phyloP scores from a whole-genome alignment of 2,797 vertebrate genomes.

The Falco peregrinus region DNA sequence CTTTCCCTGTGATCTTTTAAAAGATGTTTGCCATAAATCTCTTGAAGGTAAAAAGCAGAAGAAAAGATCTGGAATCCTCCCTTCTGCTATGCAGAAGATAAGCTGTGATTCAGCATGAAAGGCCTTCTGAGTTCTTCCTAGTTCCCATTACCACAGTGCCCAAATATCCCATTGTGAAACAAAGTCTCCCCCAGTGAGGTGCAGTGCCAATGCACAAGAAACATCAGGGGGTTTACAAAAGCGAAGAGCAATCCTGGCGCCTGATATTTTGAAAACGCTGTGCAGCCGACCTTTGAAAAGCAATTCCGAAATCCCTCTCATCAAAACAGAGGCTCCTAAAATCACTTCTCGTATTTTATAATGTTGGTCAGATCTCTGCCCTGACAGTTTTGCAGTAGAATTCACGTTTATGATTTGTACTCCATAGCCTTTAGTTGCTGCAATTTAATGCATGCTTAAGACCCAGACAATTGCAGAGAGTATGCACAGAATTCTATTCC shows the following conservation, averaged over 20 bases:
- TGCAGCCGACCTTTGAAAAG: slow-evolving; percentile 41
- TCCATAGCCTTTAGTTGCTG: background rate
- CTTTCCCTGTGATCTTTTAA: background rate
- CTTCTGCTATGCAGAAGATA: slow-evolving; percentile 20
- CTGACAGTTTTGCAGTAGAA: background rate
- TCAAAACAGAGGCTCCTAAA: slow-evolving; percentile 40
- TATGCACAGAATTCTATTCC: background rate
- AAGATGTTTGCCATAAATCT: background rate
- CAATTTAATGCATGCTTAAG: background rate
- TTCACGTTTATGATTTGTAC: background rate
- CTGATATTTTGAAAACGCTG: background rate
- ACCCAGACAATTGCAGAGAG: background rate
- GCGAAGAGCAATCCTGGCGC: slow-evolving; percentile 39
- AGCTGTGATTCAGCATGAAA: slow-evolving; percentile 24
- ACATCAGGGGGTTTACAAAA: slow-evolving; percentile 53
- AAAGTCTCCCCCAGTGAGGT: slow-evolving; percentile 47
- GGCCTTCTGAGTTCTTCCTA: background rate
- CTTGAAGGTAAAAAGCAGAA: background rate
- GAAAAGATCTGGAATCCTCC: background rate
- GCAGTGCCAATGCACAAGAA: slow-evolving; percentile 36
- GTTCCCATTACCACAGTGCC: slow-evolving; percentile 33
- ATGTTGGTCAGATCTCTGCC: background rate
- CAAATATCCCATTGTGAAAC: slow-evolving; percentile 56
- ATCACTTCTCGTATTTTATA: slow-evolving; percentile 9
- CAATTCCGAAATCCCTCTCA: background rate